Evolutionary conservation across 2,797 vertebrate genomes (phyloP), one percentile per base, ranked within the genome.

Genomic region (Tauraco hartlaubi): DNA sequence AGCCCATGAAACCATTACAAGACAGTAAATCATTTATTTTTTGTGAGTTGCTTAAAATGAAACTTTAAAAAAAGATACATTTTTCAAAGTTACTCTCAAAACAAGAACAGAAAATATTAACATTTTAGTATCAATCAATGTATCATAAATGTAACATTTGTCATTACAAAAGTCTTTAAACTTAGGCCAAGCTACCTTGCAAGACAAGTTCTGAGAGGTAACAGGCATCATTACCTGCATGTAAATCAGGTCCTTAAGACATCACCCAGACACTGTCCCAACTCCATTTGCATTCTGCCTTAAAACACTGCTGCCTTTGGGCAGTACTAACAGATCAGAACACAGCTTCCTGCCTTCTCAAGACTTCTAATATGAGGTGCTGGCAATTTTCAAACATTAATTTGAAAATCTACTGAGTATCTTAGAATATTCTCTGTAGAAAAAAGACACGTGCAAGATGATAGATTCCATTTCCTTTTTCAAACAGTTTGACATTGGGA

Each of bases 211-310:
- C 43, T 75, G 44, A 55, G 41, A 29, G 20, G 13, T 35, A 68
- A 63, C 8, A 33, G 31, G 37, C 8, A 15, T 15, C 0, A 0
- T 14, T 23, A 72, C 8, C 20, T 68, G 31, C 39, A 84, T 2
- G 6, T 33, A 31, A 41, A 54, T 29, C 41, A 77, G 9, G 19
- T 59, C 56, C 35, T 77, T 28, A 63, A 56, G 7, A 35, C 31
- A 46, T 9, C 7, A 2, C 19, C 9, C 66, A 46, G 33, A 56
- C 44, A 35, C 26, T 44, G 14, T 10, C 44, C 12, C 23, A 20
- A 43, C 22, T 52, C 13, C 6, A 56, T 11, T 5, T 52, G 48
- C 48, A 43, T 33, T 82, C 46, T 79, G 77, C 37, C 74, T 74
- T 52, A 68, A 49, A 63, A 11, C 29, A 28, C 9, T 12, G 26